Evolutionary conservation across 2,113 vertebrate genomes (phyloP), one percentile per base, ranked within the genome.

Genomic region (Melospiza georgiana): DNA sequence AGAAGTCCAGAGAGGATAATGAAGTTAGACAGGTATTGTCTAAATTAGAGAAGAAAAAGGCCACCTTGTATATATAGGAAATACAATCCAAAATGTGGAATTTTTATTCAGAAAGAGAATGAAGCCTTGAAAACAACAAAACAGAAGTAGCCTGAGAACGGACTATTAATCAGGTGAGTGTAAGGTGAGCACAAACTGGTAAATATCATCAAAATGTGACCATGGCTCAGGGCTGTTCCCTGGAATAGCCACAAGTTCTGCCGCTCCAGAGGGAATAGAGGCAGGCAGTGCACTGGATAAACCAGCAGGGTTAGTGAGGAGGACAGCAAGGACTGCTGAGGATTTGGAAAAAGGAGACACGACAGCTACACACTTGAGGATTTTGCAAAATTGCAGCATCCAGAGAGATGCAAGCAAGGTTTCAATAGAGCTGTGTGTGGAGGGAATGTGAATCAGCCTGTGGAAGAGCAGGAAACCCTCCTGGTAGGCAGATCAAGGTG

Each of bases 201-300:
- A 75, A 39, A 78, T 48, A 21, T 37, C 69, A 81, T 37, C 52
- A 72, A 87, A 81, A 71, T 5, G 3, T 21, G 52, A 17, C 6
- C 1, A 0, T 23, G 12, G 10, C 37, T 80, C 3, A 0, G 9
- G 58, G 16, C 39, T 61, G 43, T 33, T 73, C 20, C 28, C 23
- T 65, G 59, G 18, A 80, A 68, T 4, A 69, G 33, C 39, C 3
- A 0, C 31, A 55, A 52, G 14, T 43, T 66, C 41, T 78, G 69
- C 41, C 74, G 55, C 7, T 46, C 37, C 6, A 4, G 8, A 41
- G 33, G 43, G 52, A 90, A 58, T 3, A n/a, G 52, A 55, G 57
- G 12, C 75, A 72, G 43, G 15, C 2, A 10, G 39, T 30, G 6
- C 17, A 4, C 25, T 28, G 39, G 5, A 8, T 11, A 12, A 15